Evolutionary conservation across 2,113 vertebrate genomes (phyloP).

Genomic region (Regulus satrapa): DNA sequence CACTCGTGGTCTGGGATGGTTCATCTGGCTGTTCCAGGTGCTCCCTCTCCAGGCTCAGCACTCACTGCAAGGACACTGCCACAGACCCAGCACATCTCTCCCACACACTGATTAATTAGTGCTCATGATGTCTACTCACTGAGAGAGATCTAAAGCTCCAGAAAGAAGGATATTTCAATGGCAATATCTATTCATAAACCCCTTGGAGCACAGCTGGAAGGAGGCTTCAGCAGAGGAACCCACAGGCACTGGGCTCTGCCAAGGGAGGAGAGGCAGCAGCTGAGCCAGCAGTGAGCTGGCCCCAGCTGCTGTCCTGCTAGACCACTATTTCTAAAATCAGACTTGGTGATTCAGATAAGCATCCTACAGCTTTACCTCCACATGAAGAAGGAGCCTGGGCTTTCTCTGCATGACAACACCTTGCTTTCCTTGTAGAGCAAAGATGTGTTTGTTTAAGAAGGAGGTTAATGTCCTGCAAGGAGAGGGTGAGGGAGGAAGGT

Average conservation of each 20-base stretch:
- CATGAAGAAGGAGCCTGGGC: no score
- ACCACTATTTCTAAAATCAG: not conserved
- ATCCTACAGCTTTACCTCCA: not conserved
- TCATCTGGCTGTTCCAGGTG: not conserved
- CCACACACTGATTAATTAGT: not conserved
- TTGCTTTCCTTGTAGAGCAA: not conserved
- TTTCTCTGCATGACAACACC: not conserved
- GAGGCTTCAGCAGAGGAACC: not conserved
- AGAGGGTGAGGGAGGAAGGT: not conserved
- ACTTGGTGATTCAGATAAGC: not conserved
- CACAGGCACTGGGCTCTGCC: rapidly evolving
- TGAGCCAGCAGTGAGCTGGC: not conserved
- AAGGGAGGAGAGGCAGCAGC: not conserved
- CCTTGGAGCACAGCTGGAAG: not conserved
- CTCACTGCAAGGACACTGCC: not conserved
- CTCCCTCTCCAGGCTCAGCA: not conserved
- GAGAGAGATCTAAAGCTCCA: not conserved
- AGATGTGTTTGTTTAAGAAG: not conserved
- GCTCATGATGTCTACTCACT: not conserved
- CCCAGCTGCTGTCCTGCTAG: not conserved
- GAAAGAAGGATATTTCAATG: not conserved
- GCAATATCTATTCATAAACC: not conserved
- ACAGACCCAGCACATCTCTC: not conserved
- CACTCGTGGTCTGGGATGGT: rapidly evolving
- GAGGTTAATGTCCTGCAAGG: not conserved